Conservation (phyloP, 2,888 invertebrate genomes). For the Cataglyphis altisquamis region DNA sequence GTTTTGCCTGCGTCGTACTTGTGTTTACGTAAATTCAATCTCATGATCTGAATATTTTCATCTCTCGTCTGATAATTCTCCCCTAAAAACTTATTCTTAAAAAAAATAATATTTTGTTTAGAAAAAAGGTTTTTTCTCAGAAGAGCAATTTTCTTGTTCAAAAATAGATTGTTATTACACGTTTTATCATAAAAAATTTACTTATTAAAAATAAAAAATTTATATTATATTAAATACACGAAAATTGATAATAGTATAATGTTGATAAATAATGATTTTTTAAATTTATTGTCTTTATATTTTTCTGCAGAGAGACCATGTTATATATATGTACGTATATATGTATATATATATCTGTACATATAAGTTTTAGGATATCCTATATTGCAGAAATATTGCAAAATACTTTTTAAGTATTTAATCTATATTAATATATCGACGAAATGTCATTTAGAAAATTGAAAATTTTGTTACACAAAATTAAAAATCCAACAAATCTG, state of each 20-base stretch:
- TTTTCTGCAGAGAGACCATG: not conserved
- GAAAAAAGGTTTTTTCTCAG: not conserved
- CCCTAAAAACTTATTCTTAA: not conserved
- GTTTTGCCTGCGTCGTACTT: conserved; percentile 39
- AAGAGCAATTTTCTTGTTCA: not conserved
- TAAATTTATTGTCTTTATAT: not conserved
- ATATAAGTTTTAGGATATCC: no score
- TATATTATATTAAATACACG: not conserved
- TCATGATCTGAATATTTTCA: conserved; percentile 28
- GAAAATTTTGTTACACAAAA: conserved; percentile 1
- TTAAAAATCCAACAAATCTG: not conserved
- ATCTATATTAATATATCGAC: not conserved
- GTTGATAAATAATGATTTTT: not conserved
- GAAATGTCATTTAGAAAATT: not conserved
- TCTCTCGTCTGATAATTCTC: conserved; percentile 2
- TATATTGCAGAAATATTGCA: not conserved
- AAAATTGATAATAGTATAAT: not conserved
- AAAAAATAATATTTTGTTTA: not conserved
- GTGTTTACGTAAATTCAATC: conserved; percentile 35
- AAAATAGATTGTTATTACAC: not conserved
- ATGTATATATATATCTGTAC: not conserved
- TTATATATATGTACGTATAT: not conserved
- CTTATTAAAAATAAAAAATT: conserved; percentile 3
- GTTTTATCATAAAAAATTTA: conserved; percentile 9
- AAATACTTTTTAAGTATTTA: not conserved